phyloP scores from a whole-genome alignment of 2,888 invertebrate genomes.

The Flexamia atlantica region DNA sequence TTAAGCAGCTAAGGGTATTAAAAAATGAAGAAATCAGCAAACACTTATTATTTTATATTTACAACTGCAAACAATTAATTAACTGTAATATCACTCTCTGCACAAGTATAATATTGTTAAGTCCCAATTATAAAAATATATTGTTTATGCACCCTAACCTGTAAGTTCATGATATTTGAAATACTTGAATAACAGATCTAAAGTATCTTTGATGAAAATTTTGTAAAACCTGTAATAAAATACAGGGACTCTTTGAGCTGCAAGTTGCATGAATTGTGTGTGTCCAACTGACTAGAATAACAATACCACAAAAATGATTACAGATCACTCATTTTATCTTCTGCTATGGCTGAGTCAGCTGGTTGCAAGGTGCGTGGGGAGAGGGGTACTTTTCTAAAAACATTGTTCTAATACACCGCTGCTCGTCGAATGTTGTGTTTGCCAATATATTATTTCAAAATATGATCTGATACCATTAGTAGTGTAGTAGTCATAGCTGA shows the following conservation, averaged over 20 bases:
- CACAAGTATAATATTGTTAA: not conserved
- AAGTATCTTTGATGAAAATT: not conserved
- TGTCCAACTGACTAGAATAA: not conserved
- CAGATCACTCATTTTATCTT: too few species aligned
- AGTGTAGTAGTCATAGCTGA: too few species aligned
- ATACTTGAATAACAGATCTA: not conserved
- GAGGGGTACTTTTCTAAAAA: too few species aligned
- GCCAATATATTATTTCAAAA: too few species aligned
- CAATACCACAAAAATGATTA: not conserved
- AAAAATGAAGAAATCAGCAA: not conserved
- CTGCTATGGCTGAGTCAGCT: too few species aligned
- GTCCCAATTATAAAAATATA: not conserved
- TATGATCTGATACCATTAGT: too few species aligned
- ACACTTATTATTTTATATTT: constrained; percentile 25
- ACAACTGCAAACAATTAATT: constrained; percentile 14
- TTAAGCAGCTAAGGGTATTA: not conserved
- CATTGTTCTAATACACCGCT: too few species aligned
- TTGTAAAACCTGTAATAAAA: too few species aligned
- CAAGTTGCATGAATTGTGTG: not conserved
- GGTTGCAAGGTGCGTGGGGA: too few species aligned
- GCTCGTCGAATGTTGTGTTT: too few species aligned
- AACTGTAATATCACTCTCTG: constrained; percentile 9
- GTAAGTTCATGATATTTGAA: not conserved
- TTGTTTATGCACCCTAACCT: constrained; percentile 23
- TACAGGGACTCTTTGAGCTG: constrained; percentile 10